Evolutionary conservation across 2,113 vertebrate genomes (phyloP), one percentile per base, ranked within the genome.

Genomic region (Melanerpes aurifrons): DNA sequence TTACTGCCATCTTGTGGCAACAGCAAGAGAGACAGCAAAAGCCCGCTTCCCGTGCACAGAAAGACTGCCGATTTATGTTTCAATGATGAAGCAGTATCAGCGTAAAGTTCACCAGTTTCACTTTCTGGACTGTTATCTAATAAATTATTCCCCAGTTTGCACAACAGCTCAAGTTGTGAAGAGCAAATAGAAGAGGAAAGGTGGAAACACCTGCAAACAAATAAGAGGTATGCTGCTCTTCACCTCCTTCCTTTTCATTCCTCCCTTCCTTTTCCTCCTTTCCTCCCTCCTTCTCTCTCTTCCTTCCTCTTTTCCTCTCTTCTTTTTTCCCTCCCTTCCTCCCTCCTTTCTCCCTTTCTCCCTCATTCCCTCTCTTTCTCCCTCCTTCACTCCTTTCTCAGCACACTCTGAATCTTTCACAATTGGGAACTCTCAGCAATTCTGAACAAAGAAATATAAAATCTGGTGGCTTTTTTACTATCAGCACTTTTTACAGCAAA

Each of bases 1-100:
- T 94, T 35, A 25, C 73, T 96, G 32, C 91, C 92, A 94, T 83
- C 94, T 95, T 69, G 94, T 93, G 93, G 93, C 70, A 87, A 64
- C 21, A 59, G 31, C 68, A 50, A 35, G 16, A 13, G 2, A 57
- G 15, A 15, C 29, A 9, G 9, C 28, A 8, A 57, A 24, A 24
- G 22, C 50, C 50, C 13, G 50, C 50, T 57, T 9, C 26, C 26
- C 15, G 9, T 29, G 10, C 26, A 29, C 15, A 17, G 28, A n/a
- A 56, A 85, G 20, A 32, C 35, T 16, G 15, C 24, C 45, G 32
- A 67, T 48, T 22, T 32, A 48, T 64, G 20, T 62, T 32, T 67
- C 54, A 74, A 2, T 26, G 10, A 61, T 20, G 15, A 10, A 62
- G 64, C 50, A 72, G 50, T 20, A 63, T 14, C 56, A 69, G 56